Percentiles rank a stretch among this genome's conserved stretches.
Evolutionary conservation across 2,797 vertebrate species (phyloP).

Genomic region (Typhlichthys eigenmanni): DNA sequence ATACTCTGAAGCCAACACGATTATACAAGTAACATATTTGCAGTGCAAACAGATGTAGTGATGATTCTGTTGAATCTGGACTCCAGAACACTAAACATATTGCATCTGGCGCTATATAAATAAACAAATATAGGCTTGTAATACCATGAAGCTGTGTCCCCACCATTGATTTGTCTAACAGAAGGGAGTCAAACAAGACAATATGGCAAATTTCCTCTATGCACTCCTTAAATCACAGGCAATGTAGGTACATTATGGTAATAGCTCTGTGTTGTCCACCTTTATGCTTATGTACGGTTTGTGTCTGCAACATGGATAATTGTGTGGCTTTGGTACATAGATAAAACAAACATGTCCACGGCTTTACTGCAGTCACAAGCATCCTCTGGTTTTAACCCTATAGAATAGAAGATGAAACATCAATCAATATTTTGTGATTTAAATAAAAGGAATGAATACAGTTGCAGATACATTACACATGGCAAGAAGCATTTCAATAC

Average conservation of each 20-base stretch:
- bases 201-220: slow-evolving; percentile 22
- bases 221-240: slow-evolving; percentile 8
- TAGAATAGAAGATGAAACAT: slow-evolving; percentile 1
- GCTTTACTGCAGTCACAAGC: slow-evolving; percentile 46
- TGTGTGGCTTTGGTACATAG: slow-evolving; percentile 39
- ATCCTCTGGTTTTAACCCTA: slow-evolving; percentile 61
- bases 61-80: too few relatives aligned
- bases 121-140: too few relatives aligned
- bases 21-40: not conserved
- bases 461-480: too few relatives aligned
- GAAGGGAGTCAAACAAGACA: slow-evolving; percentile 4
- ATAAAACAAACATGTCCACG: slow-evolving; percentile 45
- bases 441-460: not conserved
- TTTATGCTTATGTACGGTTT: slow-evolving; percentile 1
- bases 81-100: too few relatives aligned
- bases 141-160: too few relatives aligned
- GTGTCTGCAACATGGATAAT: slow-evolving; percentile 21
- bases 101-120: too few relatives aligned
- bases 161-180: too few relatives aligned
- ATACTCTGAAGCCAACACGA: not conserved
- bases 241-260: not conserved
- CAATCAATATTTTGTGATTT: not conserved
- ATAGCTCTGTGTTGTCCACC: slow-evolving; percentile 7
- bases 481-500: too few relatives aligned
- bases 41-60: not conserved